Evolutionary conservation across 2,113 vertebrate species (phyloP).

Genomic region (Litocranius walleri): DNA sequence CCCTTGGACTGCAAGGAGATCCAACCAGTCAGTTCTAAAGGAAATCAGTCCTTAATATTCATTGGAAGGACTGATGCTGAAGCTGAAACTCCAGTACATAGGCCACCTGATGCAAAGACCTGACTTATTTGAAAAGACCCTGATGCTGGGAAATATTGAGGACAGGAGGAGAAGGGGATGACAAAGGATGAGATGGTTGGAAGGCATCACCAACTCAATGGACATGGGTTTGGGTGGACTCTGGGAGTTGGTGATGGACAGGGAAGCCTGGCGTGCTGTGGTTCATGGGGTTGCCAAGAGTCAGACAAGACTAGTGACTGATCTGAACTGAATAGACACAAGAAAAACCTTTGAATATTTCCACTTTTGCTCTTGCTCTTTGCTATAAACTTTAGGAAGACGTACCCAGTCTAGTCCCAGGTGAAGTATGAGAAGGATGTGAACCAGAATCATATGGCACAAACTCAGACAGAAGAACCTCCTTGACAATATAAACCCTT

Average conservation of each 20-base stretch:
- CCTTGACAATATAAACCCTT: background rate
- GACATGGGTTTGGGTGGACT: background rate
- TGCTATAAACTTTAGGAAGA: background rate
- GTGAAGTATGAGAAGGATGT: background rate
- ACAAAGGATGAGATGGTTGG: background rate
- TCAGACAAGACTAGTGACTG: rapidly evolving
- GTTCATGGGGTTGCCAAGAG: background rate
- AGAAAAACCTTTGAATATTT: background rate
- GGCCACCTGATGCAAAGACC: background rate
- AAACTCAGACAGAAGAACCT: background rate
- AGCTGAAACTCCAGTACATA: background rate
- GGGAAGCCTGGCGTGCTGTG: background rate
- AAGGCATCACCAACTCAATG: rapidly evolving
- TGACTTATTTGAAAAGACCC: background rate
- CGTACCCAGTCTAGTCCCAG: background rate
- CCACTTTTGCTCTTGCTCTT: background rate
- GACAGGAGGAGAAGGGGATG: background rate
- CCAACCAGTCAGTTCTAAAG: background rate
- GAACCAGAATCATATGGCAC: rapidly evolving
- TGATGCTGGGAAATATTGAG: background rate
- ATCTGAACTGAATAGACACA: background rate
- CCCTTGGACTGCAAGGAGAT: background rate
- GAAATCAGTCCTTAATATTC: background rate
- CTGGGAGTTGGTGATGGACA: background rate
- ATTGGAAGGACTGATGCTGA: background rate